These are phyloP conservation scores for Sebastes taczanowskii DNA, from an alignment of 2,797 vertebrate genomes.

Conservation along the genomic window DNA sequence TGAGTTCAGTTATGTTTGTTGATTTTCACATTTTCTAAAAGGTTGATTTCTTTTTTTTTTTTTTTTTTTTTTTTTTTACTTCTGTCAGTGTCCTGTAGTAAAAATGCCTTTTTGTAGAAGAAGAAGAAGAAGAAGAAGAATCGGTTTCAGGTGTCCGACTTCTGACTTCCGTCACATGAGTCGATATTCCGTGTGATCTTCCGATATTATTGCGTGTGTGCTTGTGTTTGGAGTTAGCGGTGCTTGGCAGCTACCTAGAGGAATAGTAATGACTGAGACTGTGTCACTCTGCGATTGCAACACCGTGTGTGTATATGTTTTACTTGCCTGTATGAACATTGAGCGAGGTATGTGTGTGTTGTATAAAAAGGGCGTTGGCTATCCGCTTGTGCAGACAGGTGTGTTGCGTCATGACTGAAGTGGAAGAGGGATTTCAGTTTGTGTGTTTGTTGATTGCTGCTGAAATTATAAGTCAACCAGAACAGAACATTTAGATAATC, in stretches of 20 bases:
- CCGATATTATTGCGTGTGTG: background rate
- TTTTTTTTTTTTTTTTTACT: background rate
- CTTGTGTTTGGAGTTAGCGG: background rate
- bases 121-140: too few relatives aligned
- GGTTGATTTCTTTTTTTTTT: background rate
- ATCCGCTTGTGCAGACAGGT: slow-evolving; percentile 27
- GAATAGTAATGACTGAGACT: background rate
- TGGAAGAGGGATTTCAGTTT: background rate
- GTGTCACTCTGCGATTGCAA: background rate
- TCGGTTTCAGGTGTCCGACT: too few relatives aligned
- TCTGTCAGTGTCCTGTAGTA: background rate
- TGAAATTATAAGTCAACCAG: background rate
- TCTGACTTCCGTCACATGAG: background rate
- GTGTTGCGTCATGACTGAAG: slow-evolving; percentile 10
- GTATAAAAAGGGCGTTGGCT: slow-evolving; percentile 38
- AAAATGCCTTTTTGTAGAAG: too few relatives aligned
- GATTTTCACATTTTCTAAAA: background rate
- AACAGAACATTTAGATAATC: too few relatives aligned
- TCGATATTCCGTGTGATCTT: too few relatives aligned
- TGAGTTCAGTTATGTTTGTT: too few relatives aligned
- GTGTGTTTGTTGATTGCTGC: background rate
- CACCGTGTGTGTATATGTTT: background rate
- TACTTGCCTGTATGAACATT: background rate
- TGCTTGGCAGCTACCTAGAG: background rate
- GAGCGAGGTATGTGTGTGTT: background rate